Evolutionary conservation across 2,797 vertebrate genomes (phyloP), one percentile per base, ranked within the genome.

Genomic region (Philypnodon macrostomus): DNA sequence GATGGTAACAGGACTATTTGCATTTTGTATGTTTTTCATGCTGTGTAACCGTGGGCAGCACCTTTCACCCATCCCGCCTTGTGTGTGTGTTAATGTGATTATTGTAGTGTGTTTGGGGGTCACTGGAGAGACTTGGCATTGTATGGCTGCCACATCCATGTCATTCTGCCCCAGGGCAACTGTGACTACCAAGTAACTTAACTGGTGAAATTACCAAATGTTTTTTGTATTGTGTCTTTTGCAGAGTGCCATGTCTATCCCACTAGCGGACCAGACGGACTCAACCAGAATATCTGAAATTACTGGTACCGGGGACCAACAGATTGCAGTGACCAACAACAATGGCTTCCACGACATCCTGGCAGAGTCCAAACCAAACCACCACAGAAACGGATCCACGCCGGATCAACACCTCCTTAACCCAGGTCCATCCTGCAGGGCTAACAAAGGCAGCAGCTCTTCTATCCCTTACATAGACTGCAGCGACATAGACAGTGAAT

Each of bases 391-490:
- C 0, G 73, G 66, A 44, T 48, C 69, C 1, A 41, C 66, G 2
- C 29, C 63, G 5, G 76, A 79, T 38, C 59, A 62, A 30, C 81
- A 80, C 5, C 77, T 92, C 80, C 92, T 92, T 67, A 93, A 91
- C 92, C 93, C 94, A 96, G 95, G 95, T 97, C 93, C 94, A 92
- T 92, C 94, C 91, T 92, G 90, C 88, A 90, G 91, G 85, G 93
- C 94, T 88, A 92, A 94, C 85, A 86, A 88, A 84, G 94, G 94
- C 91, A 96, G 95, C 90, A 93, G 89, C 74, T 90, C 91, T 47
- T 97, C 95, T 85, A 97, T 97, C 68, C 94, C 95, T 82, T 97
- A 96, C 90, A 96, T 97, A 91, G 94, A 97, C 92, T 94, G 94
- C 92, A 95, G 94, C 87, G 95, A 97, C 64, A 89, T 93, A 94